Conservation (phyloP, 2,113 vertebrate species). For the Lontra canadensis region DNA sequence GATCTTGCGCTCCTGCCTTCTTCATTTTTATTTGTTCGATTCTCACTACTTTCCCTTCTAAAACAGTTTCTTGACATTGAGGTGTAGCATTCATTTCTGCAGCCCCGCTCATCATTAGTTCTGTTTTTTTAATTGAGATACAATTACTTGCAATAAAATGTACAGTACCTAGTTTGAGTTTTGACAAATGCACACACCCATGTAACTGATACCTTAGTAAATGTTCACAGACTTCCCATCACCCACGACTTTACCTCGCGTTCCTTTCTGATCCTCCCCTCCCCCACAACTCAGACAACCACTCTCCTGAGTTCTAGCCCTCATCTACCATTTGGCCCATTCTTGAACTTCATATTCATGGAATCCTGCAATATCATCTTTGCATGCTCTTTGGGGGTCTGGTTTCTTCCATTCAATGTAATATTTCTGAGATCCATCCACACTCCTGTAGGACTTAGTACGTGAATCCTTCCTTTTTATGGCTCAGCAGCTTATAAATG, state of each 20-base stretch:
- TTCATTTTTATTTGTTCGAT: neutral
- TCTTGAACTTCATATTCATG: slow-evolving; percentile 17
- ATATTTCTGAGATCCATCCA: neutral
- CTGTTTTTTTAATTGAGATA: neutral
- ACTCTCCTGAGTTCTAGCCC: neutral
- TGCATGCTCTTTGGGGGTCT: neutral
- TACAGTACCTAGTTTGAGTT: neutral
- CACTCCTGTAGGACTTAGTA: neutral
- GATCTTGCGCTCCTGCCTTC: neutral
- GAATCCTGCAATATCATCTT: neutral
- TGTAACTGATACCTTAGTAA: neutral
- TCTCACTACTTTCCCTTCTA: neutral
- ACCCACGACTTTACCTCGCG: neutral
- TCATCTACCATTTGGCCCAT: neutral
- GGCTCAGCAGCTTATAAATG: neutral
- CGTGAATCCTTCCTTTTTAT: neutral
- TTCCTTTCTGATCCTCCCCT: neutral
- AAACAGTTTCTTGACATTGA: slow-evolving; percentile 19
- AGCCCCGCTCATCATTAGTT: neutral
- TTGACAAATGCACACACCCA: neutral
- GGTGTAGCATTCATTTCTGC: neutral
- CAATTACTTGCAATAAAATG: slow-evolving; percentile 35
- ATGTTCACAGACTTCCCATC: neutral
- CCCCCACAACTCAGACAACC: neutral
- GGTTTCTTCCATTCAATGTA: neutral